These are phyloP conservation scores for Salarias fasciatus DNA, from an alignment of 2,797 vertebrate species.

Conservation along the genomic window DNA sequence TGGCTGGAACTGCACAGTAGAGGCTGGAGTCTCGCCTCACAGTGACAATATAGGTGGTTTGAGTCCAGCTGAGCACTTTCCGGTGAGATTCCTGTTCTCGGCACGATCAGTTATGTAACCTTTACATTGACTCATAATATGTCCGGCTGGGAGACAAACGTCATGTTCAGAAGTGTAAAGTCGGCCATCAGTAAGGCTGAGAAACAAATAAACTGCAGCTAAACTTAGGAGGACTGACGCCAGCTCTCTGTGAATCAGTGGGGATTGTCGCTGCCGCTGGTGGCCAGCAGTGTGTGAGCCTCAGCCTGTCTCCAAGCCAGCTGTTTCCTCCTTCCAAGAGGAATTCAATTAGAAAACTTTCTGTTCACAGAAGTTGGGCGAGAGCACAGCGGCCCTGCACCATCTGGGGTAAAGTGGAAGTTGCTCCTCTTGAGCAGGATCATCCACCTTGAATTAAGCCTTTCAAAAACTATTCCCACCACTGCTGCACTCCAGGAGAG, in stretches of 20 bases:
- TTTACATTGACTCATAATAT: too few relatives aligned
- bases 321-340: slow-evolving; percentile 26
- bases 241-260: slow-evolving; percentile 9
- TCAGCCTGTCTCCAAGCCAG: slow-evolving; percentile 18
- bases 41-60: too few relatives aligned
- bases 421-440: slow-evolving; percentile 26
- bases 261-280: slow-evolving; percentile 24
- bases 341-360: slow-evolving; percentile 22
- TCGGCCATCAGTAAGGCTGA: too few relatives aligned
- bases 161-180: too few relatives aligned
- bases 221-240: too few relatives aligned
- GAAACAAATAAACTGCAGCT: too few relatives aligned
- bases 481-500: slow-evolving; percentile 13
- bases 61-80: too few relatives aligned
- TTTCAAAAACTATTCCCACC: slow-evolving; percentile 30
- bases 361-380: slow-evolving; percentile 15
- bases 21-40: too few relatives aligned
- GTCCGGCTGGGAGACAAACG: too few relatives aligned
- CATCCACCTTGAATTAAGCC: slow-evolving; percentile 38
- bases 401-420: slow-evolving; percentile 28
- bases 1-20: too few relatives aligned
- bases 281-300: slow-evolving; percentile 9
- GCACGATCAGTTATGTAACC: too few relatives aligned
- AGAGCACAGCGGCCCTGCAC: slow-evolving; percentile 5
- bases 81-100: too few relatives aligned